These are phyloP conservation scores for Amazona finschi DNA, from an alignment of 2,797 vertebrate species.

Conservation along the genomic window DNA sequence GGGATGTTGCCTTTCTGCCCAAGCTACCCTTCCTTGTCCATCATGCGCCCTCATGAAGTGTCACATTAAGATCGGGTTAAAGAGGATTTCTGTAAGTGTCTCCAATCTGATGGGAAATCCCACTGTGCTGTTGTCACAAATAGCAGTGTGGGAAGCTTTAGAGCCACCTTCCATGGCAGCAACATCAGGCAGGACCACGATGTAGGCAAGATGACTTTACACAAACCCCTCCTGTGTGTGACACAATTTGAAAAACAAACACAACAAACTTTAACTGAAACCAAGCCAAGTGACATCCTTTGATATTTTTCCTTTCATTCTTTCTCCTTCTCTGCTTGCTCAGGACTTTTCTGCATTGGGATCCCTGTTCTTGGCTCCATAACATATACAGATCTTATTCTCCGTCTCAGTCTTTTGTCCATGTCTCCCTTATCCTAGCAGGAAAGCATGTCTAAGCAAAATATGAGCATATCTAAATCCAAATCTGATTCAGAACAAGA, in stretches of 20 bases:
- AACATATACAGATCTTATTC: not conserved
- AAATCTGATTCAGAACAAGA: not conserved
- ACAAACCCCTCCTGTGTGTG: fast-evolving
- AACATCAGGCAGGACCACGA: not conserved
- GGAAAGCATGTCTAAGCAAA: not conserved
- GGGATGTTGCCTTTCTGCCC: not conserved
- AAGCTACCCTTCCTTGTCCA: not conserved
- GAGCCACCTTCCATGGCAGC: not conserved
- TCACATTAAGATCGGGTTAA: not conserved
- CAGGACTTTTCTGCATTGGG: not conserved
- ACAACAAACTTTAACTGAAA: not conserved
- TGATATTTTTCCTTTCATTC: not conserved
- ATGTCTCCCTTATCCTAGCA: not conserved
- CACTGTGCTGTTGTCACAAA: not conserved
- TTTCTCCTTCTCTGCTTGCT: not conserved
- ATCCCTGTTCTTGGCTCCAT: not conserved
- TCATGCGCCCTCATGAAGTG: not conserved
- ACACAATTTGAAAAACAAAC: not conserved
- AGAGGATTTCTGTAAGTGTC: not conserved
- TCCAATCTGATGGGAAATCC: not conserved
- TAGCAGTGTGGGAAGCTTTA: not conserved
- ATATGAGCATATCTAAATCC: not conserved
- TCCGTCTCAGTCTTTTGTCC: not conserved
- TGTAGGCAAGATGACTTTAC: not conserved
- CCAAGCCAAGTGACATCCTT: not conserved